Percentiles rank a stretch among this genome's conserved stretches.
Conservation (phyloP, 2,797 vertebrate genomes). For the Eurystomus glaucurus region DNA sequence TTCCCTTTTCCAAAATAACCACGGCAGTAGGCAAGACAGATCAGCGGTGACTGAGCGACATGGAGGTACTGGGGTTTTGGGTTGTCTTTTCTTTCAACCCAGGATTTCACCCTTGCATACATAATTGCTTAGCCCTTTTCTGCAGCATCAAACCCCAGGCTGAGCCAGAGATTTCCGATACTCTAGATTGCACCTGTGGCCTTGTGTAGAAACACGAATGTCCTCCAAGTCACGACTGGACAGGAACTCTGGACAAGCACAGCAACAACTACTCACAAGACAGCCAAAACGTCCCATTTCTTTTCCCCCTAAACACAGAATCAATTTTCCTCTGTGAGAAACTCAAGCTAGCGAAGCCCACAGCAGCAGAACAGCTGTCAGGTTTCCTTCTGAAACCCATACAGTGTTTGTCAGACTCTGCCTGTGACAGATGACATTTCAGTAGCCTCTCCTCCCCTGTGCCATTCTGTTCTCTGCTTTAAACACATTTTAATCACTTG, state of each 20-base stretch:
- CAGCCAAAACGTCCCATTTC: background rate
- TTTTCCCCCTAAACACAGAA: background rate
- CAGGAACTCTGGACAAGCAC: background rate
- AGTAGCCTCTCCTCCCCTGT: conserved; percentile 6
- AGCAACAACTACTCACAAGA: background rate
- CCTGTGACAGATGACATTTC: background rate
- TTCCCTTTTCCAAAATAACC: background rate
- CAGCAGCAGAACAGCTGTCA: background rate
- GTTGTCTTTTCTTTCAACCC: background rate
- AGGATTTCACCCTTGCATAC: background rate
- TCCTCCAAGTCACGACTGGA: rapidly evolving
- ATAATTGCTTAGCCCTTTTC: background rate
- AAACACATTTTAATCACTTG: background rate
- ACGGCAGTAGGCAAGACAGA: background rate
- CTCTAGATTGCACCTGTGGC: background rate
- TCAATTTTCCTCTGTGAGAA: background rate
- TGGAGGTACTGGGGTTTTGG: rapidly evolving
- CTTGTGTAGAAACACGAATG: background rate
- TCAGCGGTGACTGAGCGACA: background rate
- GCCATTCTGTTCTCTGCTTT: background rate
- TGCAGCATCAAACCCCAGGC: background rate
- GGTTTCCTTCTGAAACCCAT: conserved; percentile 9
- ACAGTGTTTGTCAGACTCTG: background rate
- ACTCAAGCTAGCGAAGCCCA: background rate
- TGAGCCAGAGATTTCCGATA: background rate